These are phyloP conservation scores for Rutilus rutilus DNA, from an alignment of 2,113 vertebrate species.

Conservation along the genomic window DNA sequence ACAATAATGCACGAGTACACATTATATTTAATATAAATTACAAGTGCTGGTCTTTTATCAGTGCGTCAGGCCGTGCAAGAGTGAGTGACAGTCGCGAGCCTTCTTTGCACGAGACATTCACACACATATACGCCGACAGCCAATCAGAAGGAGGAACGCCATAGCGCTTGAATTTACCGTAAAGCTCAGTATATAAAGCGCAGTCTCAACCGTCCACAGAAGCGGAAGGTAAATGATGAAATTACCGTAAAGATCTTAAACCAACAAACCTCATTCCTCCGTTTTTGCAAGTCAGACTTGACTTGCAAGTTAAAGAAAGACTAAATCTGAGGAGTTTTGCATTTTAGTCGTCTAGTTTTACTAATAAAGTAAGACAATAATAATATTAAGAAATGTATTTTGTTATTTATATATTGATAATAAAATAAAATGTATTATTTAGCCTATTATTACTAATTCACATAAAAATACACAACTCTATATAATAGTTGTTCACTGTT, in stretches of 20 bases:
- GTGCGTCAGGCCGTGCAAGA: background rate
- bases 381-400: too few species aligned
- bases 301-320: background rate
- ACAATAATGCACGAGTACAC: background rate
- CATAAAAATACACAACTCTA: too few species aligned
- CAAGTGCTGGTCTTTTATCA: background rate
- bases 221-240: background rate
- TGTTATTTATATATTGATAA: too few species aligned
- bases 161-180: background rate
- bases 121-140: background rate
- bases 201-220: background rate
- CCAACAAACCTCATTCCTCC: background rate
- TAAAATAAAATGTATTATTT: too few species aligned
- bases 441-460: too few species aligned
- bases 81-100: conserved; percentile 1
- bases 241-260: background rate
- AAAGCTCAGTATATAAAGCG: background rate
- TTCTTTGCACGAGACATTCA: background rate
- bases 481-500: too few species aligned
- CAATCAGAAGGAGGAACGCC: background rate
- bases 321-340: background rate
- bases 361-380: background rate
- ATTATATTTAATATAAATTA: background rate
- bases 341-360: background rate
- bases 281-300: background rate